These are phyloP conservation scores for Bergia sp. DNA, from an alignment of 92 coral and sea anemone species.

Conservation along the genomic window DNA sequence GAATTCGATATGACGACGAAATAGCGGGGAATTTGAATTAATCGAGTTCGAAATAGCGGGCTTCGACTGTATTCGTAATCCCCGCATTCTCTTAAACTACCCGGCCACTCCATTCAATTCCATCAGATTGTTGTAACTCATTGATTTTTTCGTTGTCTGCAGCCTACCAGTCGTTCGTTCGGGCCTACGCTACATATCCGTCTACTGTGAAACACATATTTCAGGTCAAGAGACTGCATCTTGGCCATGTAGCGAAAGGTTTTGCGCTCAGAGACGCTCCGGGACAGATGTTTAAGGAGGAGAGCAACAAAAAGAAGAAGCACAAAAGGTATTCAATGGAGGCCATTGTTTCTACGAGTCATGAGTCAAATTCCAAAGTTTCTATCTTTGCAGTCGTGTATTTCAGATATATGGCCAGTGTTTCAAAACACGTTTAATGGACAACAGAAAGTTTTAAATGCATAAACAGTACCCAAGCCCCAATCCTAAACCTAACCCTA, in stretches of 20 bases:
- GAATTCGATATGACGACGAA: too few species aligned
- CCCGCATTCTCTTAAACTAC: too few species aligned
- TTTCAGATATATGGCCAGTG: too few species aligned
- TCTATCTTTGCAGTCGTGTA: too few species aligned
- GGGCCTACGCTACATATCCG: constrained; percentile 97
- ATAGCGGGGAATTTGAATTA: too few species aligned
- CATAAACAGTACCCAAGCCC: too few species aligned
- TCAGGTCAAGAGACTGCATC: constrained; percentile 84
- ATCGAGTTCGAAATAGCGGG: too few species aligned
- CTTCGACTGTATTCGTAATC: too few species aligned
- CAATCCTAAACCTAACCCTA: too few species aligned
- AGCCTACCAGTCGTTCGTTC: constrained; percentile 93
- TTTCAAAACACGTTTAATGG: too few species aligned
- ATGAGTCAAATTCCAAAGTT: neutral
- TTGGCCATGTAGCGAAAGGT: constrained; percentile 96
- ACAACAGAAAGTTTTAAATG: too few species aligned
- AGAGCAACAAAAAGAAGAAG: constrained; percentile 40
- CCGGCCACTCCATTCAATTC: neutral
- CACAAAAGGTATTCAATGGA: constrained; percentile 28
- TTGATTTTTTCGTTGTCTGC: constrained; percentile 5
- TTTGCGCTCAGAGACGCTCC: constrained; percentile 97
- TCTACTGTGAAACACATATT: constrained; percentile 79
- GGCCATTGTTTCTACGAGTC: too few species aligned
- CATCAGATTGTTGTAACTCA: neutral
- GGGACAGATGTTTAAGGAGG: constrained; percentile 71